Evolutionary conservation across 2,888 invertebrate species (phyloP), one percentile per base, ranked within the genome.

Genomic region (Leptopterna dolabrata): DNA sequence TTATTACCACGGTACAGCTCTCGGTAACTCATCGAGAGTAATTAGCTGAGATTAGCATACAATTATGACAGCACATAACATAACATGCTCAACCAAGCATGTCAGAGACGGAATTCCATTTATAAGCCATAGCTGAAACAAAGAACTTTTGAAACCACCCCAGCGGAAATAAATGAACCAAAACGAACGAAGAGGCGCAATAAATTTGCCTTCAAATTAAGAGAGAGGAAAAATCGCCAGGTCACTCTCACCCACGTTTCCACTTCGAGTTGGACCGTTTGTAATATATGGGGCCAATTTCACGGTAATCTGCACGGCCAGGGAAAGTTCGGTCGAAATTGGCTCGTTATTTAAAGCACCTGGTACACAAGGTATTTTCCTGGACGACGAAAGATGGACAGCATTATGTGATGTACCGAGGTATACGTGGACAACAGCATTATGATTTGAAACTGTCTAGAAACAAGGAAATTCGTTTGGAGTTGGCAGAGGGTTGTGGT

Each of bases 311-410:
- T 83, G 83, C 30, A n/a, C 83, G 9, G 24, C 71, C 45, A 36
- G 83, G 83, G 83, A 83, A 83, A 83, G 83, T 83, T 83, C 24
- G 19, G 83, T 36, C 47, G 63, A 70, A 70, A 83, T 83, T 70
- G 83, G 83, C 83, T 83, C 55, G 55, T 83, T 83, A 83, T 83
- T 83, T 83, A 70, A 83, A 83, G 83, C 41, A 83, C 83, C 83
- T 78, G 78, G 16, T 36, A 76, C 76, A 76, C 76, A 41, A 16
- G 14, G 41, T 13, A 14, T 14, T 13, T 76, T 41, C 36, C 4
- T 36, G 76, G 51, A 51, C 51, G n/a, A n/a, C 0, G n/a, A 19
- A 51, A 51, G n/a, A 51, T 36, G 36, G 2, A 7, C 36, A 36
- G 36, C 4, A 2, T 2, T 2, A 36, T 36, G 7, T 36, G 4